Conservation (phyloP, 1,140 invertebrate species). For the Drusus annulatus region DNA sequence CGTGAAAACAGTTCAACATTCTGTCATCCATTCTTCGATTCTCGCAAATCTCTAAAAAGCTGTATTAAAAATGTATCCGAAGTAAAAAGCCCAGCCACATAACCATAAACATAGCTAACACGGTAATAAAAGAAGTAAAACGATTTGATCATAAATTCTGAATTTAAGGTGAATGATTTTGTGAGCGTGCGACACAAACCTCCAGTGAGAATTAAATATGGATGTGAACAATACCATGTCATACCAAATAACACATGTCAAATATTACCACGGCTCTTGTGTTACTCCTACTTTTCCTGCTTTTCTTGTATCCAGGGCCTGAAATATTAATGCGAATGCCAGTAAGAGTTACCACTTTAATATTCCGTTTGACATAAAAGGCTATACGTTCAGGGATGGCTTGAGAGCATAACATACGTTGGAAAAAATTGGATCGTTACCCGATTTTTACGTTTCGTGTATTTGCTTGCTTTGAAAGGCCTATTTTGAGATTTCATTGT, state of each 20-base stretch:
- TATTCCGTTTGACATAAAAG: constrained; percentile 56
- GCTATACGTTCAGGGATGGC: constrained; percentile 20
- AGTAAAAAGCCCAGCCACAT: background rate
- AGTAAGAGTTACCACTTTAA: constrained; percentile 51
- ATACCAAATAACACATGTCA: constrained; percentile 51
- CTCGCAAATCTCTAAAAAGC: no score
- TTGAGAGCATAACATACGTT: background rate
- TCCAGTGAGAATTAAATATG: constrained; percentile 25
- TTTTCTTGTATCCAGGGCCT: background rate
- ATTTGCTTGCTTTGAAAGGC: no score
- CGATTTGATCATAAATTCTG: constrained; percentile 24
- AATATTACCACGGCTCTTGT: constrained; percentile 47
- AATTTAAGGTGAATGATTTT: constrained; percentile 26
- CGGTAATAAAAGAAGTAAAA: constrained; percentile 14
- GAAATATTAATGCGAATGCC: constrained; percentile 56
- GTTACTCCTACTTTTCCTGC: constrained; percentile 51
- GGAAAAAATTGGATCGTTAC: no score
- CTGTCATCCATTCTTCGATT: no score
- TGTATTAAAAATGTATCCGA: background rate
- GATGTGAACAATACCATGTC: constrained; percentile 30
- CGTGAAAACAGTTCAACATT: no score
- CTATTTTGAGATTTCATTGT: no score
- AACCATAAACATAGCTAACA: background rate
- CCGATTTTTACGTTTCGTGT: no score
- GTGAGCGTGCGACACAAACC: constrained; percentile 16